Conservation (phyloP, 37 sponge, comb jelly and placozoan species). For the Cliona cf. orientalis region DNA sequence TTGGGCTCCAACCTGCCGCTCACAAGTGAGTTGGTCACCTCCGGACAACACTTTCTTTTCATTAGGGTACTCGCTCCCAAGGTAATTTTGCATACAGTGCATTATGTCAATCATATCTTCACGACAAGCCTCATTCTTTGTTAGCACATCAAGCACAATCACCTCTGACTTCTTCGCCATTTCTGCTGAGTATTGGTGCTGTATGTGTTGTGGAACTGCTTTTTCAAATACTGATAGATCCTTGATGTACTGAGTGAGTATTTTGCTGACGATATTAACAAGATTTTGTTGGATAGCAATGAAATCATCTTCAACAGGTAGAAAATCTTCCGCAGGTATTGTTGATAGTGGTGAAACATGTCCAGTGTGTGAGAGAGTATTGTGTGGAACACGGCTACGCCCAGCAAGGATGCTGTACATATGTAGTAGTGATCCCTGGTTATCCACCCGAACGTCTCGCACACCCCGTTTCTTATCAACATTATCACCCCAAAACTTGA, state of each 20-base stretch:
- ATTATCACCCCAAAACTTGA: background rate
- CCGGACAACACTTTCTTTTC: background rate
- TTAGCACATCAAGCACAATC: no score
- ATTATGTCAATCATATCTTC: background rate
- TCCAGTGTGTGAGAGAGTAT: background rate
- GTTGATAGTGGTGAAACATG: background rate
- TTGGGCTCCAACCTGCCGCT: background rate
- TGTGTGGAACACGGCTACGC: background rate
- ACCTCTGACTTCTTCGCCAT: background rate
- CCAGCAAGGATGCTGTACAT: background rate
- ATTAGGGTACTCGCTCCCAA: background rate
- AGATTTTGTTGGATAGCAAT: background rate
- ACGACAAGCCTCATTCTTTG: background rate
- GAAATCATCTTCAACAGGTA: background rate
- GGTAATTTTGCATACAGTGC: background rate
- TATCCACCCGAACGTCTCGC: background rate
- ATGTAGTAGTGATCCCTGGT: background rate
- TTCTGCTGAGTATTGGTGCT: background rate
- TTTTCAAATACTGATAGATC: background rate
- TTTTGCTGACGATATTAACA: background rate
- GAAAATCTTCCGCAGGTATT: background rate
- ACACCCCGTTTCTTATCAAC: background rate
- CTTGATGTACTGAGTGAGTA: background rate
- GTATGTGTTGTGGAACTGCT: background rate
- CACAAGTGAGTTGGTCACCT: background rate